Conservation (phyloP, 2,113 vertebrate species). For the Psammodynastes pulverulentus region DNA sequence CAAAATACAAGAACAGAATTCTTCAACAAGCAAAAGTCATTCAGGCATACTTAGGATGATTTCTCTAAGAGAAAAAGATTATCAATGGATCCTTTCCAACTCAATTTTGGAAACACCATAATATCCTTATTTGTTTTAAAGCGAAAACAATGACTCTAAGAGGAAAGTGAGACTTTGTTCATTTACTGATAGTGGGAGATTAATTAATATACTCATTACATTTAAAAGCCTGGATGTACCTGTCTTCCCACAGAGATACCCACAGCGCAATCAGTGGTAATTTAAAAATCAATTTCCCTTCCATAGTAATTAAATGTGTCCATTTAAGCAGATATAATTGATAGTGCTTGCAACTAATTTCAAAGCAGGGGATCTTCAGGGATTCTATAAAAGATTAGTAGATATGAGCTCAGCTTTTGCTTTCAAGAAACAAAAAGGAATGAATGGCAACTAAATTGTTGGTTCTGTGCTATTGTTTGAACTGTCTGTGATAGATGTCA, state of each 20-base stretch:
- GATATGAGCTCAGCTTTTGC: conserved; percentile 52
- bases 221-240: conserved; percentile 66
- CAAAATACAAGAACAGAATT: background rate
- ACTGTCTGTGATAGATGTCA: conserved; percentile 43
- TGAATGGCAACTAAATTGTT: conserved; percentile 10
- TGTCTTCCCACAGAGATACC: conserved; percentile 69
- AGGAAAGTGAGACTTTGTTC: conserved; percentile 38
- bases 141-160: conserved; percentile 35
- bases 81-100: background rate
- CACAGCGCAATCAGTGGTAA: conserved; percentile 70
- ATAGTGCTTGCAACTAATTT: conserved; percentile 72
- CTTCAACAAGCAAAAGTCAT: background rate
- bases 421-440: conserved; percentile 36
- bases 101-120: conserved; percentile 6
- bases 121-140: conserved; percentile 26
- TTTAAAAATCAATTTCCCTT: conserved; percentile 75
- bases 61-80: background rate
- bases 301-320: conserved; percentile 75
- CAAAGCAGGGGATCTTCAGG: conserved; percentile 61
- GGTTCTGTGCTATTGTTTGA: conserved; percentile 9
- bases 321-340: conserved; percentile 74
- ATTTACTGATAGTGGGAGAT: conserved; percentile 56
- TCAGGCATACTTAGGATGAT: background rate
- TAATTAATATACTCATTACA: conserved; percentile 72
- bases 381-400: conserved; percentile 60